These are phyloP conservation scores for Aleiodes leptofemur DNA, from an alignment of 2,888 invertebrate genomes.

Conservation along the genomic window DNA sequence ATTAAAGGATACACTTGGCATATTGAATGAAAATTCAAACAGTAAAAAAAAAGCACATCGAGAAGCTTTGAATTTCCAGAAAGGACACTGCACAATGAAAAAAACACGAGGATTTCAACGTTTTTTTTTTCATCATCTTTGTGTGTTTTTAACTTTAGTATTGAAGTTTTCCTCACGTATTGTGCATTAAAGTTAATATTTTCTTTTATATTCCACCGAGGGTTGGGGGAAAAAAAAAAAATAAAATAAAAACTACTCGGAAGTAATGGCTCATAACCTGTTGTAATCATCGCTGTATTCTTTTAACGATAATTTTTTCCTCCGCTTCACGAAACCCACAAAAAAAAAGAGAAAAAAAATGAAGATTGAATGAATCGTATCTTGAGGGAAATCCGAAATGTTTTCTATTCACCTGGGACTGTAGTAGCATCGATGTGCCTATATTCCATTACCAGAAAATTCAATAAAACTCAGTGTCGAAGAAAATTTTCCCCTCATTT, in stretches of 20 bases:
- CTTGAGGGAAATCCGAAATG: no score
- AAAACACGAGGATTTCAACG: background rate
- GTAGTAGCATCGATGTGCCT: no score
- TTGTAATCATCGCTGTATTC: background rate
- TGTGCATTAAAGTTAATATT: constrained; percentile 24
- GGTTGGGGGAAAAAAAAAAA: no score
- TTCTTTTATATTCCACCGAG: background rate
- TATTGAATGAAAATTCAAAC: constrained; percentile 30
- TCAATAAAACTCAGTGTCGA: constrained; percentile 13
- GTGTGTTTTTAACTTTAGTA: background rate
- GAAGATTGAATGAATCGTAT: no score
- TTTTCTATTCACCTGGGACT: no score
- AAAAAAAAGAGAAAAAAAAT: no score
- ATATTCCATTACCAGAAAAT: background rate
- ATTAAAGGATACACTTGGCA: constrained; percentile 27
- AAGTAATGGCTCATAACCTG: constrained; percentile 15
- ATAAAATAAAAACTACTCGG: background rate
- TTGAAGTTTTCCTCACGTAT: constrained; percentile 17
- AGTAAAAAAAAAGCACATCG: background rate
- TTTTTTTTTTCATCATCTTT: background rate
- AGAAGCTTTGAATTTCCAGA: background rate
- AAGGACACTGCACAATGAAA: background rate
- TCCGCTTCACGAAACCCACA: no score
- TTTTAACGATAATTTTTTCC: constrained; percentile 10
- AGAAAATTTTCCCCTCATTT: constrained; percentile 2